Conservation (phyloP, 2,888 invertebrate genomes). For the Zygothrica quintamaculata region DNA sequence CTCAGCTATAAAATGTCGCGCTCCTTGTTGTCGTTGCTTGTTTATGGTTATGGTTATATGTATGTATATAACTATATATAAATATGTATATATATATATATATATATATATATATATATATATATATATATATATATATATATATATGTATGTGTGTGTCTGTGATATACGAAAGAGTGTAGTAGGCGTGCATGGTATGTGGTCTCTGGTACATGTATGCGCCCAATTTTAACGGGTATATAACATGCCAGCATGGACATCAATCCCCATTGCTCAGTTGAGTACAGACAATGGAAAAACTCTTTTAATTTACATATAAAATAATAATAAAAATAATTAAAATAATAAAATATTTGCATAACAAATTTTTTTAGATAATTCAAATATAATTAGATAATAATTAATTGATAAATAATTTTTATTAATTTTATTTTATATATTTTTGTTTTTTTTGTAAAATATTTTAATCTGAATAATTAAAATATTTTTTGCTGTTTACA, state of each 20-base stretch:
- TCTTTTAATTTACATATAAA: neutral
- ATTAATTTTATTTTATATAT: no score
- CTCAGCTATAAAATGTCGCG: constrained; percentile 73
- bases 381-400: no score
- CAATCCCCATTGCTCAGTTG: constrained; percentile 22
- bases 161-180: constrained; percentile 19
- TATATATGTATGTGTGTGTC: constrained; percentile 14
- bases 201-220: constrained; percentile 50
- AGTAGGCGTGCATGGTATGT: constrained; percentile 55
- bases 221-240: constrained; percentile 61
- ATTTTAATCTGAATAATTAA: no score
- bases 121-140: neutral
- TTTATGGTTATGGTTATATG: constrained; percentile 70
- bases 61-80: constrained; percentile 30
- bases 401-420: no score
- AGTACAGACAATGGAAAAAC: constrained; percentile 27
- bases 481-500: no score
- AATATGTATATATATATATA: constrained; percentile 19
- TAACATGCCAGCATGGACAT: constrained; percentile 54
- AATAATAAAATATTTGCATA: no score
- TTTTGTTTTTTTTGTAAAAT: no score
- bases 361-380: no score
- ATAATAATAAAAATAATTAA: neutral
- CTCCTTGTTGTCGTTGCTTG: constrained; percentile 66
- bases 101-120: neutral